These are phyloP conservation scores for Hydroisotoma schaefferi DNA, from an alignment of 2,888 invertebrate species.

Conservation along the genomic window DNA sequence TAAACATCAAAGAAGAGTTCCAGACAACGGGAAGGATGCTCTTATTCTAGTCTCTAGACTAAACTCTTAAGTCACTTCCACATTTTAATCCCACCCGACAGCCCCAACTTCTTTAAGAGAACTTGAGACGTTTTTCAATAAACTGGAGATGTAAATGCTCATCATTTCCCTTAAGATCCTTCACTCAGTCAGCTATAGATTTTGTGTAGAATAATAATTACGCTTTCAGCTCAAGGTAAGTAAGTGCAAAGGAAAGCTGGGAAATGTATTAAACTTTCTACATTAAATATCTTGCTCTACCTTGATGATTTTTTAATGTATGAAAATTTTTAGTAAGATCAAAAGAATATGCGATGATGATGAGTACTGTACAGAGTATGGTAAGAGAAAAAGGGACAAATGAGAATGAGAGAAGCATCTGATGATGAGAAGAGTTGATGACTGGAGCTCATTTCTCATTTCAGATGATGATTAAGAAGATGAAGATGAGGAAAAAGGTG, in stretches of 20 bases:
- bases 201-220: conserved; percentile 9
- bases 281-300: not conserved
- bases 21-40: not conserved
- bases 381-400: not conserved
- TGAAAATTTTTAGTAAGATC: conserved; percentile 16
- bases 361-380: not conserved
- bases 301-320: conserved; percentile 18
- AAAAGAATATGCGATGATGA: conserved; percentile 18
- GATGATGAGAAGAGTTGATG: conserved; percentile 9
- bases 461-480: not conserved
- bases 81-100: no score
- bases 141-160: conserved; percentile 3
- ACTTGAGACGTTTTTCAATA: conserved; percentile 3
- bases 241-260: not conserved
- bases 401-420: conserved; percentile 2
- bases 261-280: not conserved
- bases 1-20: conserved; percentile 10
- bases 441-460: conserved; percentile 2
- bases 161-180: not conserved
- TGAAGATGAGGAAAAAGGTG: not conserved
- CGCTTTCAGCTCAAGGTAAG: not conserved
- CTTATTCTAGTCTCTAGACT: not conserved
- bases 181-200: conserved; percentile 6
- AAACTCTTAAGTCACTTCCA: no score
- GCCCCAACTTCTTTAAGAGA: not conserved